Evolutionary conservation across 2,113 vertebrate genomes (phyloP).

Genomic region (Myiozetetes cayanensis): DNA sequence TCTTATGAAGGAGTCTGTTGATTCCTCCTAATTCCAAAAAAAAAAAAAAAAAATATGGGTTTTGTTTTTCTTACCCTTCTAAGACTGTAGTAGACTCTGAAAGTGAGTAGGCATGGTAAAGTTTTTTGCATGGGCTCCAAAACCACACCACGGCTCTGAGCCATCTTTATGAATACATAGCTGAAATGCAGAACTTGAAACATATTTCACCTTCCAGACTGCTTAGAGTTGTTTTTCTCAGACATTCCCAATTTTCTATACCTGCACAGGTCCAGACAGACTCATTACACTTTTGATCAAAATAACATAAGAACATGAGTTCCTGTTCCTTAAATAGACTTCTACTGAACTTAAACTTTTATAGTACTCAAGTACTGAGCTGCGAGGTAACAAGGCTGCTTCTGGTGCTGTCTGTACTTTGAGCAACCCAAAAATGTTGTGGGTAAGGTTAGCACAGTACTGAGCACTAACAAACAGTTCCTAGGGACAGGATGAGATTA

Average conservation of each 20-base stretch:
- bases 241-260: background rate
- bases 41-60: too few relatives aligned
- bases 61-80: background rate
- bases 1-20: background rate
- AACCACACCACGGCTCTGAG: background rate
- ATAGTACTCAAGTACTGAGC: background rate
- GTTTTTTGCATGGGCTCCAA: background rate
- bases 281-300: background rate
- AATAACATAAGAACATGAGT: background rate
- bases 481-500: background rate
- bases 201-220: background rate
- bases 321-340: background rate
- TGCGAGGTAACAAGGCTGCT: background rate
- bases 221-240: background rate
- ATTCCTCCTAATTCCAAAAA: background rate
- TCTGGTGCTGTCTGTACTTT: background rate
- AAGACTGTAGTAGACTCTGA: background rate
- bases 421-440: background rate
- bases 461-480: background rate
- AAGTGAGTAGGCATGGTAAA: background rate
- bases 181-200: background rate
- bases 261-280: background rate
- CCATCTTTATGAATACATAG: background rate
- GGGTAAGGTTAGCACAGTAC: background rate
- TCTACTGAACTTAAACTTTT: background rate